Base-by-base conservation (phyloP, 1,140 invertebrate species). In the Hyles euphorbiae region DNA sequence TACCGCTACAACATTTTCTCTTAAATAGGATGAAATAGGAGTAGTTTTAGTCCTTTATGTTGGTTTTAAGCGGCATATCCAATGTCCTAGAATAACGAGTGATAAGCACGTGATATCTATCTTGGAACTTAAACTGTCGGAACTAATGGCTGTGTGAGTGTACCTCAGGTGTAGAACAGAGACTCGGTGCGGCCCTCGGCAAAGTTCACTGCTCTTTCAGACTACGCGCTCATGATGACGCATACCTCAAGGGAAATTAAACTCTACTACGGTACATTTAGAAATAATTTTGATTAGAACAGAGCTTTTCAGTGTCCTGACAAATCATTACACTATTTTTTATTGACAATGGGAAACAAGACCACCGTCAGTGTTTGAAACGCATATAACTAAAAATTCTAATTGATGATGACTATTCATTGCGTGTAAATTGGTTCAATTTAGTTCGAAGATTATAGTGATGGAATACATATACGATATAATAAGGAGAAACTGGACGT, bases 121-220 rank as follows among this genome's bases (percentile, higher is more conserved):
- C 73, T 80, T 63, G 53, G 72, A 71, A 72, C 72, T 75, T 74
- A 81, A 78, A 76, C 72, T 71, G 57, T 78, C 65, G 67, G 72
- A 78, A 78, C 71, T 83, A 86, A 86, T 83, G 70, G 67, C 54
- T 72, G 72, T 82, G 79, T 74, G 75, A 81, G 74, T 77, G 72
- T 78, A 83, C 69, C 78, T 78, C 80, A 86, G 83, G 83, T 83
- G 81, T 78, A 74, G 79, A 77, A n/a, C 69, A 71, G 71, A 72
- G 68, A 70, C 68, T 75, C 75, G 68, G 60, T 67, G 67, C 76
- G 67, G 53, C 68, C 67, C 70, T 76, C 70, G 67, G 67, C 75
- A 84, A 83, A 86, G 83, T 86, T 86, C 83, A 86, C 66, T 86
- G 83, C 78, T 86, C 83, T 80, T 81, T 70, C 65, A 72, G 49